Evolutionary conservation across 2,113 vertebrate genomes (phyloP).

Genomic region (human (Homo sapiens)): DNA sequence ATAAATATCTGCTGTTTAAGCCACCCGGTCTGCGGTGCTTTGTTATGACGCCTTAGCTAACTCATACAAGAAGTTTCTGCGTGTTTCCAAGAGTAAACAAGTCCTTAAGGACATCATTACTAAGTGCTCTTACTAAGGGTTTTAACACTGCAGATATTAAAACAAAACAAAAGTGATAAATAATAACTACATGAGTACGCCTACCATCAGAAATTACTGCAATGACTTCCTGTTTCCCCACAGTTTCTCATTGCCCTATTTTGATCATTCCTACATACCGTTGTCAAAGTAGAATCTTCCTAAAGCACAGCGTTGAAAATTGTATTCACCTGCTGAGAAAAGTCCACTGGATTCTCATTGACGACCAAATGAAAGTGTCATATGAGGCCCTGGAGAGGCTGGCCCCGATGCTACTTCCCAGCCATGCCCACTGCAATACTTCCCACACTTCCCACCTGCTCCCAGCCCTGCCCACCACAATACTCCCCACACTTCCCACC

Average conservation of each 20-base stretch:
- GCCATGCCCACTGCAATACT: rapidly evolving
- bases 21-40: neutral
- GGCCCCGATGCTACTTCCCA: rapidly evolving
- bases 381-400: neutral
- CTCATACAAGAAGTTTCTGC: neutral
- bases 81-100: neutral
- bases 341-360: neutral
- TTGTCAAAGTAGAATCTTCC: neutral
- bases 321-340: neutral
- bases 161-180: neutral
- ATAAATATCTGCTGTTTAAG: neutral
- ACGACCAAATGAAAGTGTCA: neutral
- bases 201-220: neutral
- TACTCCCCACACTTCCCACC: neutral
- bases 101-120: neutral
- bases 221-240: neutral
- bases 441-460: neutral
- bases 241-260: neutral
- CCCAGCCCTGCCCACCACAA: neutral
- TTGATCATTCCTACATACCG: neutral
- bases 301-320: neutral
- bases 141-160: neutral
- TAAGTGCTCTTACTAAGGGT: neutral
- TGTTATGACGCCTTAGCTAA: neutral
- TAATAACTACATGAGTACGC: neutral